A percentile compares a stretch with the other conserved stretches of the same genome.
phyloP scores from a whole-genome alignment of 2,888 invertebrate genomes.

The Meloe dianella region DNA sequence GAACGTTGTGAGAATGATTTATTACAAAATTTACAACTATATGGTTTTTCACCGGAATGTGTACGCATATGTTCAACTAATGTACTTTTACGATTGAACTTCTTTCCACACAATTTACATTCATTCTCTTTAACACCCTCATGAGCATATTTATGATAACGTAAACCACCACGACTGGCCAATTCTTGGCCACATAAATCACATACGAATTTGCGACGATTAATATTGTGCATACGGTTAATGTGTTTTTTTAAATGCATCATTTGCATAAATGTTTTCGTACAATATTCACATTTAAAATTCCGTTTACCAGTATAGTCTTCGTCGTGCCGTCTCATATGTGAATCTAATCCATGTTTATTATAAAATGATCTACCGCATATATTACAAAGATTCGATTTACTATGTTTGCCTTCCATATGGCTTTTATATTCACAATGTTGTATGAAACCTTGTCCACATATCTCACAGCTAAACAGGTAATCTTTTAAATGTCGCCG shows the following conservation, averaged over 20 bases:
- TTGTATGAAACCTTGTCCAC: conserved; percentile 46
- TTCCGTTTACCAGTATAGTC: conserved; percentile 44
- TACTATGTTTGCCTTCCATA: conserved; percentile 45
- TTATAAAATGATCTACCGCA: conserved; percentile 48
- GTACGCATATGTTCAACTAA: conserved; percentile 55
- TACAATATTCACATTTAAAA: conserved; percentile 50
- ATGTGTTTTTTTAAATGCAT: conserved; percentile 45
- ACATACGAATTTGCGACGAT: conserved; percentile 47
- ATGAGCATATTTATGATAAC: conserved; percentile 57
- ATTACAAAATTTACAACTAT: conserved; percentile 48
- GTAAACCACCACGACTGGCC: conserved; percentile 44
- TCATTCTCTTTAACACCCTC: conserved; percentile 46
- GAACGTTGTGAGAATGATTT: conserved; percentile 51
- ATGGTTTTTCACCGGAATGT: conserved; percentile 56
- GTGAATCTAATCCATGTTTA: conserved; percentile 44
- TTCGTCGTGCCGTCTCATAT: conserved; percentile 44
- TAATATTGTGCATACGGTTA: conserved; percentile 45
- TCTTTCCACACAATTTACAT: conserved; percentile 56
- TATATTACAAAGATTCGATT: conserved; percentile 44
- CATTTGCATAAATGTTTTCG: conserved; percentile 47
- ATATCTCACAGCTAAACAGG: conserved; percentile 60
- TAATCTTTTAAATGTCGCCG: conserved; percentile 63
- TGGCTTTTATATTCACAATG: conserved; percentile 48
- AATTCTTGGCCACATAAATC: conserved; percentile 52
- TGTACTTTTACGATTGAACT: conserved; percentile 54